Conservation (phyloP, 2,797 vertebrate genomes). For the Eupleurogrammus muticus region DNA sequence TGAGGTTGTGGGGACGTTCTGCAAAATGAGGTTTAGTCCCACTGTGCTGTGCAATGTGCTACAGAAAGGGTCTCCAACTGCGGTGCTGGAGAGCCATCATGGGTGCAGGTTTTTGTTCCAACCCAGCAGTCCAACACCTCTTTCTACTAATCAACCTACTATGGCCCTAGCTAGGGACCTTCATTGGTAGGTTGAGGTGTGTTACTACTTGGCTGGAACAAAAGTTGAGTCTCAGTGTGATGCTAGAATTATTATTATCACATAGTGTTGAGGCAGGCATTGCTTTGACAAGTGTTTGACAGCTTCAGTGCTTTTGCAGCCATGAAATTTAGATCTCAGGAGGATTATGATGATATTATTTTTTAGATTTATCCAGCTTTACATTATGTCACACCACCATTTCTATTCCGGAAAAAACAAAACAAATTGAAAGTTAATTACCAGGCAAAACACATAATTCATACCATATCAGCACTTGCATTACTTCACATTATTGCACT, state of each 20-base stretch:
- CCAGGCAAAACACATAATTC: constrained; percentile 24
- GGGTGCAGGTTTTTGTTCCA: too few species aligned
- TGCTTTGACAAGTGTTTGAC: constrained; percentile 17
- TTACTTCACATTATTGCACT: constrained; percentile 28
- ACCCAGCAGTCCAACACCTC: too few species aligned
- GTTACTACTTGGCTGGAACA: too few species aligned
- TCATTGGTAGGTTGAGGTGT: too few species aligned
- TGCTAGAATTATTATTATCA: constrained; percentile 6
- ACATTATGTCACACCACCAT: not conserved
- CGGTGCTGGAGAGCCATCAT: too few species aligned
- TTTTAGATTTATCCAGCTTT: not conserved
- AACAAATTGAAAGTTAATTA: constrained; percentile 52
- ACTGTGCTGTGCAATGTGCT: not conserved
- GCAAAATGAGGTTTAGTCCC: too few species aligned
- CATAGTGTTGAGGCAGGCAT: not conserved
- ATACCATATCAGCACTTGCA: constrained; percentile 42
- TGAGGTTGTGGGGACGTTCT: too few species aligned
- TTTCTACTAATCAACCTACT: too few species aligned
- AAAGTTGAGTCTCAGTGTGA: not conserved
- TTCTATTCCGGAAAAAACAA: constrained; percentile 37
- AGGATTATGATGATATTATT: constrained; percentile 2
- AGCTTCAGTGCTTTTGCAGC: constrained; percentile 7
- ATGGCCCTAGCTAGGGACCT: too few species aligned
- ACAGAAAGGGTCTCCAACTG: too few species aligned
- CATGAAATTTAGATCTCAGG: constrained; percentile 14